Evolutionary conservation across 2,113 vertebrate genomes (phyloP), one percentile per base, ranked within the genome.

Genomic region (Thalassoma bifasciatum): DNA sequence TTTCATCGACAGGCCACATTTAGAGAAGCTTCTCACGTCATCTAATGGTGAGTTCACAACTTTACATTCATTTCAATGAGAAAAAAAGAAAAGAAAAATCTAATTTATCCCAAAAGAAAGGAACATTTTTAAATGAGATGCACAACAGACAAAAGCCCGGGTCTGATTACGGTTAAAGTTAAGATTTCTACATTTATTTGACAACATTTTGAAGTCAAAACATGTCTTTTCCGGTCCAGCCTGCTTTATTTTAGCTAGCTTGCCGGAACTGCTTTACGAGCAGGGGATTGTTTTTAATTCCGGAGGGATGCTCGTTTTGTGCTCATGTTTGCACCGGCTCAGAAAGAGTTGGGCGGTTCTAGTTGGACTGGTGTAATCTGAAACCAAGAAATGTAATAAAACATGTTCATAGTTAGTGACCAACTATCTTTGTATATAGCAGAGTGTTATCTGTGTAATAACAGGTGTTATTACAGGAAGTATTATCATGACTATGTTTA

Each of bases 251-350:
- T 1, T 3, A 0, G 17, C 2, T 0, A 68, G 9, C 66, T 80
- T 84, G 68, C 66, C 0, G 12, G 36, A 77, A 22, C 16, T n/a
- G 66, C 64, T 85, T 74, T 57, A 63, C 36, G 74, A 89, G 67
- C 51, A 86, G 37, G 64, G 90, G 86, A 93, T 95, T 95, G 93
- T 95, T 95, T 95, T 96, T 93, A 93, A 93, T 93, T 94, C 92
- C 90, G 46, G 63, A 63, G n/a, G 70, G 61, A 2, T 38, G 77
- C 40, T 86, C 56, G 83, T 66, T 85, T 90, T 86, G 2, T 0
- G 12, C 51, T 12, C 19, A 30, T 7, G 57, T 46, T 26, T 61
- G 46, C 69, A 30, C 82, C 76, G 46, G 1, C 37, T 16, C 53
- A 13, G 1, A n/a, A 30, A 52, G 12, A 53, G 44, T n/a, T 10